A percentile compares a stretch with the other conserved stretches of the same genome.
phyloP scores from a whole-genome alignment of 2,888 invertebrate species.

The Eumerus sabulonum region DNA sequence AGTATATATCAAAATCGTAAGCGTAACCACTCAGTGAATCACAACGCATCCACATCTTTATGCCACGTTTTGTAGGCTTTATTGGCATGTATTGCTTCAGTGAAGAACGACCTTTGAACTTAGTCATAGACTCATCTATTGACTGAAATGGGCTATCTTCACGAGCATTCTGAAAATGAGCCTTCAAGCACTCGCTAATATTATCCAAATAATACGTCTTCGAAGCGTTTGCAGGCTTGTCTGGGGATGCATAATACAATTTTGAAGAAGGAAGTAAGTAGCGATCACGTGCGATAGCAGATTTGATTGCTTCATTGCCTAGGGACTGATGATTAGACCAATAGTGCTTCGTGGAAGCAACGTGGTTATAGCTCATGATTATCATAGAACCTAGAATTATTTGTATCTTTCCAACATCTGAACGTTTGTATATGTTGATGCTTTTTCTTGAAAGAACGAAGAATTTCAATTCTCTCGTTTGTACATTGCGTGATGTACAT shows the following conservation, averaged over 20 bases:
- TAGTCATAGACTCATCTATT: slow-evolving; percentile 14
- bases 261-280: slow-evolving; percentile 5
- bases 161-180: slow-evolving; percentile 9
- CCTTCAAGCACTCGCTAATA: slow-evolving; percentile 11
- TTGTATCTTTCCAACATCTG: too few species aligned
- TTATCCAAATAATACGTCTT: slow-evolving; percentile 13
- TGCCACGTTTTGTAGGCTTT: slow-evolving; percentile 9
- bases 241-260: slow-evolving; percentile 2
- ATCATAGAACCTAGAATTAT: too few species aligned
- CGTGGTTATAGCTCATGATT: slow-evolving; percentile 11
- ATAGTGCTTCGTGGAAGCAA: too few species aligned
- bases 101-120: slow-evolving; percentile 9
- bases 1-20: slow-evolving; percentile 8
- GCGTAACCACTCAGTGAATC: slow-evolving; percentile 5
- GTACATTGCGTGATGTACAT: too few species aligned
- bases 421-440: too few species aligned
- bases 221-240: background rate
- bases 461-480: too few species aligned
- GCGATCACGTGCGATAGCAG: slow-evolving; percentile 3
- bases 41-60: slow-evolving; percentile 9
- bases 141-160: background rate
- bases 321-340: too few species aligned
- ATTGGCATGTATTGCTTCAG: slow-evolving; percentile 9
- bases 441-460: too few species aligned
- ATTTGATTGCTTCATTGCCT: too few species aligned